Conservation (phyloP, 2,888 invertebrate species). For the Tanypteryx hageni region DNA sequence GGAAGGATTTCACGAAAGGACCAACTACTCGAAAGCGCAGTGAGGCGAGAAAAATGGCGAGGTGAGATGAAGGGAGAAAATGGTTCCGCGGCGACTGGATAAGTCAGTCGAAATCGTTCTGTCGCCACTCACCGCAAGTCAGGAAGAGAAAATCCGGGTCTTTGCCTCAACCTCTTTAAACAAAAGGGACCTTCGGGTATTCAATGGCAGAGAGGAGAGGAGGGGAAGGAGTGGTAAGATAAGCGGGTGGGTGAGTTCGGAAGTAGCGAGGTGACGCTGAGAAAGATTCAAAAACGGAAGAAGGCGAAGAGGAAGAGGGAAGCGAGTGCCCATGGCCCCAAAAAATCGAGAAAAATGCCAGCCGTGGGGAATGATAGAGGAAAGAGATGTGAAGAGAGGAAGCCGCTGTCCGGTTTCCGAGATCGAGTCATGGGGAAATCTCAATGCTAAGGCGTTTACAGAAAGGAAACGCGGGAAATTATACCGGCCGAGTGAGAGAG, state of each 20-base stretch:
- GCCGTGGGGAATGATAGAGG: background rate
- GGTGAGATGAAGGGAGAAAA: no score
- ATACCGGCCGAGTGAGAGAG: background rate
- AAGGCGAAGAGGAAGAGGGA: background rate
- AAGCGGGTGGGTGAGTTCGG: background rate
- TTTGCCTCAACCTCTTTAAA: slow-evolving; percentile 24
- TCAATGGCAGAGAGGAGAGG: background rate
- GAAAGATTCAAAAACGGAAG: no score
- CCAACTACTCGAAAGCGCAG: background rate
- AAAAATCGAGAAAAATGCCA: background rate
- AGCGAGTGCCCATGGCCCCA: background rate
- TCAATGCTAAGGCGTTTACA: background rate
- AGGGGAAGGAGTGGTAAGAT: background rate
- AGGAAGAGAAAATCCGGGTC: background rate
- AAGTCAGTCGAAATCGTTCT: background rate
- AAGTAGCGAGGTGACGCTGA: background rate
- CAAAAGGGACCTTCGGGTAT: background rate
- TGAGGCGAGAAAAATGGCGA: no score
- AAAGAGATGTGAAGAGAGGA: background rate
- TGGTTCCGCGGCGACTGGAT: no score
- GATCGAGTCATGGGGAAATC: background rate
- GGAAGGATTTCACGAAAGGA: background rate
- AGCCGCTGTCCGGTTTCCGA: background rate
- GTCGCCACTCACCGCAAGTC: background rate
- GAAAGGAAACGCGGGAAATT: background rate